Evolutionary conservation across 1,140 invertebrate species (phyloP), one percentile per base, ranked within the genome.

Genomic region (Rhysida immarginata): DNA sequence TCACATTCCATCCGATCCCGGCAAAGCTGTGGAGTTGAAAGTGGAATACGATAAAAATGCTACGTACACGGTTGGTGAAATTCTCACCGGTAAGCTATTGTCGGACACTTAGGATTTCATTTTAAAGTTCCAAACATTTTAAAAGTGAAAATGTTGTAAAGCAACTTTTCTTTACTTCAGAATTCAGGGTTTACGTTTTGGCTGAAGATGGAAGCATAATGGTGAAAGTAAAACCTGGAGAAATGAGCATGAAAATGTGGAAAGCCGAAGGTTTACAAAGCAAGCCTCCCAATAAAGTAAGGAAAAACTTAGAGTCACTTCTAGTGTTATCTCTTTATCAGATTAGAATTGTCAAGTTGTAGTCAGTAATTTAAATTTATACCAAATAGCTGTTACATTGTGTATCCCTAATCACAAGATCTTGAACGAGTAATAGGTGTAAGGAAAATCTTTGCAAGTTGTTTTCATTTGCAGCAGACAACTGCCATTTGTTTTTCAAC

Each of bases 171-270:
- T 59, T 56, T 59, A 54, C 57, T 59, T 35, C 57, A 71, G 68
- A 68, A 25, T 68, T 67, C 50, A 61, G 54, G 45, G 67, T 71
- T 13, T 62, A 60, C 24, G 59, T 70, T 14, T 58, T 65, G 2
- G 59, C 68, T 21, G 69, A 71, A 57, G 65, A 67, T 58, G 67
- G 62, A 8, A 60, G 58, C 20, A 42, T 64, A 21, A 57, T 70
- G 52, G 53, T 59, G 5, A 59, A 56, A 20, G 63, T 64, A 13
- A 66, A 65, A 48, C 25, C 62, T 1, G 59, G 64, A 0, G 56
- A 63, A 56, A 46, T 70, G 13, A 62, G 62, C 23, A 64, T 71
- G 64, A 69, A 66, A 55, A 54, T 69, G 21, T 68, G 68, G 66
- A 67, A 64, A 54, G 56, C 61, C 16, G 66, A 68, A 23, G 59